These are phyloP conservation scores for Spheniscus mendiculus DNA, from an alignment of 2,113 vertebrate species.

Conservation along the genomic window DNA sequence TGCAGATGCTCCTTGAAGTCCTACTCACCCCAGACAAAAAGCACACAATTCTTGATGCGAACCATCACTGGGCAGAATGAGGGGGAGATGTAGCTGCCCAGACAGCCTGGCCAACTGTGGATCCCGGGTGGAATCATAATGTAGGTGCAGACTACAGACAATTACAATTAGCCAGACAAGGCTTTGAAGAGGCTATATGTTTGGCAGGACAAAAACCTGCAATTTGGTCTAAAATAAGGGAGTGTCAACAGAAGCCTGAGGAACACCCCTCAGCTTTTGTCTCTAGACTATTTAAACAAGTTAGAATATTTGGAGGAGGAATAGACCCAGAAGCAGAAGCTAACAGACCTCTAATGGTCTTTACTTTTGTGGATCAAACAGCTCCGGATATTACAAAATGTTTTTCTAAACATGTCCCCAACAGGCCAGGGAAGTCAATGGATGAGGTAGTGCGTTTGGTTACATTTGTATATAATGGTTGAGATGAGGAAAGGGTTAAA, in stretches of 20 bases:
- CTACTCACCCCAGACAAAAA: neutral
- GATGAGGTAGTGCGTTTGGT: neutral
- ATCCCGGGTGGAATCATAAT: neutral
- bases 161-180: neutral
- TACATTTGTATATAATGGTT: neutral
- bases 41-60: neutral
- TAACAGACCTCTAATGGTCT: neutral
- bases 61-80: neutral
- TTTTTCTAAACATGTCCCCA: neutral
- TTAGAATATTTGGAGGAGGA: neutral
- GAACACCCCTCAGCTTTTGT: neutral
- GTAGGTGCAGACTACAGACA: neutral
- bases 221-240: neutral
- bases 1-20: neutral
- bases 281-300: neutral
- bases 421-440: neutral
- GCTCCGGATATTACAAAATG: neutral
- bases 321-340: neutral
- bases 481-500: neutral
- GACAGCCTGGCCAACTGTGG: neutral
- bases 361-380: neutral
- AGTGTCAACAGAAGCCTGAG: neutral
- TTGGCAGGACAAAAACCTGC: neutral
- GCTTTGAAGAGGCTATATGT: neutral
- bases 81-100: neutral